A percentile compares a stretch with the other conserved stretches of the same genome.
Conservation (phyloP, 2,113 vertebrate species). For the Siphamia tubifer region DNA sequence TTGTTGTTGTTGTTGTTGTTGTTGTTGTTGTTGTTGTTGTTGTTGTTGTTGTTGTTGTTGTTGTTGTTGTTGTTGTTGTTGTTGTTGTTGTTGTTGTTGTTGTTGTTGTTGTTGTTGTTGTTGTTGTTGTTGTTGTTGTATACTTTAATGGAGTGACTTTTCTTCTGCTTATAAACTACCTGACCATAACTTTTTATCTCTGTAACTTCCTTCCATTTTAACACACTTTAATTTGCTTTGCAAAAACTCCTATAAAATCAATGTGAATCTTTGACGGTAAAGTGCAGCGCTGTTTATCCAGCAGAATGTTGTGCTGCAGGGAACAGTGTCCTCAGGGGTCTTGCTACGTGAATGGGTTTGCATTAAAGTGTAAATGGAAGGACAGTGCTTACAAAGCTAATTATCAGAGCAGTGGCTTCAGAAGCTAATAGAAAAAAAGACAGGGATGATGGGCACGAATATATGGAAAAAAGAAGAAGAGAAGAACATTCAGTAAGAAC, state of each 20-base stretch:
- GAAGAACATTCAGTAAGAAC: no score
- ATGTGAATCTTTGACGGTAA: constrained; percentile 58
- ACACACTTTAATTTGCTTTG: constrained; percentile 24
- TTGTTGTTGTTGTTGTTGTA: no score
- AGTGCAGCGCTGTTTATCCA: constrained; percentile 45
- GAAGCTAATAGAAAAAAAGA: constrained; percentile 6
- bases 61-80: no score
- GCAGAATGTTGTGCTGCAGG: constrained; percentile 16
- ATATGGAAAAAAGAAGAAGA: no score
- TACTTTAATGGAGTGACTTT: constrained; percentile 5
- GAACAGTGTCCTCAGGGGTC: constrained; percentile 30
- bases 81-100: no score
- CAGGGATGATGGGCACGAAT: not conserved
- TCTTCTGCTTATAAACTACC: constrained; percentile 8
- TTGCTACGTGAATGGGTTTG: constrained; percentile 29
- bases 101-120: no score
- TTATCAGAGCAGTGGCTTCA: constrained; percentile 41
- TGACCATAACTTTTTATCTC: constrained; percentile 31
- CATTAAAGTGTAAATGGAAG: constrained; percentile 46
- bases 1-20: no score
- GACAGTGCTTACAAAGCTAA: constrained; percentile 34
- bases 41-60: no score
- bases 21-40: no score
- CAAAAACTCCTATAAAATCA: constrained; percentile 31
- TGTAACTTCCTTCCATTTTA: constrained; percentile 35